Conservation (phyloP, 2,797 vertebrate species). For the Anniella stebbinsi region DNA sequence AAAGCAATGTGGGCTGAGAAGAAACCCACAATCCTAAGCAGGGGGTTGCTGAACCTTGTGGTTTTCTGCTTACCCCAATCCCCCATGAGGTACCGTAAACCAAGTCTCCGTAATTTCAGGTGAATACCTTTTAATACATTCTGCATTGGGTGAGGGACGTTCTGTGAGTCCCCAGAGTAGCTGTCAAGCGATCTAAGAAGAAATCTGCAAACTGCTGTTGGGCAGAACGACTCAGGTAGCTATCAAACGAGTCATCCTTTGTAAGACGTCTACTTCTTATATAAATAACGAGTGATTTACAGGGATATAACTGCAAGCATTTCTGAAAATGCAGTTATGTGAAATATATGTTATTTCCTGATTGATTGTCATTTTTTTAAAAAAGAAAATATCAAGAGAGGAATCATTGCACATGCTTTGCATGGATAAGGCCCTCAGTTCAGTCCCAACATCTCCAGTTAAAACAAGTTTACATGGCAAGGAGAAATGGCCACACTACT, state of each 20-base stretch:
- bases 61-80: conserved; percentile 15
- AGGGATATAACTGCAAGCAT: background rate
- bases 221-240: background rate
- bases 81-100: background rate
- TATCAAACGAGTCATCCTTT: background rate
- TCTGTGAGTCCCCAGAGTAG: background rate
- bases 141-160: background rate
- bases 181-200: background rate
- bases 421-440: too few relatives aligned
- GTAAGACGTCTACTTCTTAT: background rate
- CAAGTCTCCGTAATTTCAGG: background rate
- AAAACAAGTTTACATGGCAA: too few relatives aligned
- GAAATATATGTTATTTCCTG: conserved; percentile 28
- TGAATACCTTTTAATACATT: conserved; percentile 34
- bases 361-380: too few relatives aligned
- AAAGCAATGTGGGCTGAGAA: background rate
- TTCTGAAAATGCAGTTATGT: conserved; percentile 15
- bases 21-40: background rate
- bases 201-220: background rate
- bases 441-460: too few relatives aligned
- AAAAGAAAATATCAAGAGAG: too few relatives aligned
- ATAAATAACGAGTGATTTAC: background rate
- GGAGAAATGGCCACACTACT: too few relatives aligned
- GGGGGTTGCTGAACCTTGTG: background rate
- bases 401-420: too few relatives aligned